A percentile compares a stretch with the other conserved stretches of the same genome.
Conservation (phyloP, 2,113 vertebrate species). For the Struthidea cinerea region DNA sequence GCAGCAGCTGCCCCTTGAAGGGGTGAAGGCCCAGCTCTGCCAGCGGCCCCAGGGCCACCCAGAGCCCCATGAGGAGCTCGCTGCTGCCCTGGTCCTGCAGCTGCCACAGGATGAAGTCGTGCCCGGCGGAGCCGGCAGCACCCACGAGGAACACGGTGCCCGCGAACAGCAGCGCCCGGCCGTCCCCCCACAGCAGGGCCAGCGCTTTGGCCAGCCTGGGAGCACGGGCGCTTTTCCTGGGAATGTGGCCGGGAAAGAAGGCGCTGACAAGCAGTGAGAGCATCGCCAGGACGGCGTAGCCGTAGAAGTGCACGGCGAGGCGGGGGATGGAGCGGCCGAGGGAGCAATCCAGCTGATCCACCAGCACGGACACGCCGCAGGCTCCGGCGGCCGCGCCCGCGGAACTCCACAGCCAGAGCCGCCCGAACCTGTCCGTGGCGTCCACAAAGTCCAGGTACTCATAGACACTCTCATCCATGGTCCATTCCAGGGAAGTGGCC, state of each 20-base stretch:
- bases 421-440: constrained; percentile 73
- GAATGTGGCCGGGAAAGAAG: constrained; percentile 72
- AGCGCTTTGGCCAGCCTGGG: constrained; percentile 71
- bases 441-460: constrained; percentile 89
- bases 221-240: constrained; percentile 41
- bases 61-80: constrained; percentile 82
- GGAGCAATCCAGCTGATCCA: constrained; percentile 73
- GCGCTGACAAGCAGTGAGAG: constrained; percentile 56
- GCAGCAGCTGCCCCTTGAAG: constrained; percentile 55
- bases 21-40: constrained; percentile 72
- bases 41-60: constrained; percentile 68
- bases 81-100: constrained; percentile 80
- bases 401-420: constrained; percentile 72
- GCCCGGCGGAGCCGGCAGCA: constrained; percentile 31
- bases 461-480: constrained; percentile 80
- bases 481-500: constrained; percentile 74
- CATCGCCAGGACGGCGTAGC: constrained; percentile 56
- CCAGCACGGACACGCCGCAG: constrained; percentile 67
- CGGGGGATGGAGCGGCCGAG: neutral
- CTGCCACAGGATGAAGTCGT: constrained; percentile 88
- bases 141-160: constrained; percentile 75
- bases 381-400: constrained; percentile 73
- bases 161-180: constrained; percentile 69
- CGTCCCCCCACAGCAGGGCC: constrained; percentile 69
- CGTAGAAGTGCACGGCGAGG: constrained; percentile 76